Conservation (phyloP, 1,140 invertebrate genomes). For the Scaptomyza hsui region DNA sequence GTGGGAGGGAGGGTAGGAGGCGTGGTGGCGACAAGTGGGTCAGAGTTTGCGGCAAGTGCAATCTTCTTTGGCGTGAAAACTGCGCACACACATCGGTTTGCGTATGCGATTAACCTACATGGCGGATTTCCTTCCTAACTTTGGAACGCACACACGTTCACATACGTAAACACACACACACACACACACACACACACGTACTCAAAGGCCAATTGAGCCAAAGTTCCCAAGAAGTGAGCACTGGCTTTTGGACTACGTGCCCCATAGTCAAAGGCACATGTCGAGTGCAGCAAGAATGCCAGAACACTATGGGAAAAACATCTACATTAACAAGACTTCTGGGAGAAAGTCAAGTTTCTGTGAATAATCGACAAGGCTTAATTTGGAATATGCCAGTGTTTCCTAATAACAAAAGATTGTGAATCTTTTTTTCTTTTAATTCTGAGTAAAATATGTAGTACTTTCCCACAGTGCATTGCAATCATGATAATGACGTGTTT, state of each 20-base stretch:
- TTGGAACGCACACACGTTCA: background rate
- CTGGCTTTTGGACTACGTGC: slow-evolving; percentile 32
- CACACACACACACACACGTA: background rate
- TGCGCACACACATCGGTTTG: slow-evolving; percentile 32
- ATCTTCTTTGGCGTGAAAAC: slow-evolving; percentile 31
- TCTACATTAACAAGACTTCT: background rate
- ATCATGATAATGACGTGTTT: slow-evolving; percentile 15
- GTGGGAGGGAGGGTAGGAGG: too few species aligned
- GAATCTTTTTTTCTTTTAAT: too few species aligned
- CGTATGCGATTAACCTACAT: slow-evolving; percentile 73
- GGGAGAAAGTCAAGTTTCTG: background rate
- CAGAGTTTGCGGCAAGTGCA: slow-evolving; percentile 34
- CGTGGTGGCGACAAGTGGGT: slow-evolving; percentile 13
- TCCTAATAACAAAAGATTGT: too few species aligned
- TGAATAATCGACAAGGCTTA: background rate
- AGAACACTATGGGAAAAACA: background rate
- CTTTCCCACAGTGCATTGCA: background rate
- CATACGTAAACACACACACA: slow-evolving; percentile 6
- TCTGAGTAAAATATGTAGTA: too few species aligned
- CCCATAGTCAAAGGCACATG: background rate
- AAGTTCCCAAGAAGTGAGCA: slow-evolving; percentile 8
- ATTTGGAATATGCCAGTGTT: background rate
- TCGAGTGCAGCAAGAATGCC: slow-evolving; percentile 25
- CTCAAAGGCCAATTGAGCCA: slow-evolving; percentile 19
- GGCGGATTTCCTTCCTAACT: background rate